Evolutionary conservation across 1,140 invertebrate genomes (phyloP).

Genomic region (Diachasmimorpha longicaudata): DNA sequence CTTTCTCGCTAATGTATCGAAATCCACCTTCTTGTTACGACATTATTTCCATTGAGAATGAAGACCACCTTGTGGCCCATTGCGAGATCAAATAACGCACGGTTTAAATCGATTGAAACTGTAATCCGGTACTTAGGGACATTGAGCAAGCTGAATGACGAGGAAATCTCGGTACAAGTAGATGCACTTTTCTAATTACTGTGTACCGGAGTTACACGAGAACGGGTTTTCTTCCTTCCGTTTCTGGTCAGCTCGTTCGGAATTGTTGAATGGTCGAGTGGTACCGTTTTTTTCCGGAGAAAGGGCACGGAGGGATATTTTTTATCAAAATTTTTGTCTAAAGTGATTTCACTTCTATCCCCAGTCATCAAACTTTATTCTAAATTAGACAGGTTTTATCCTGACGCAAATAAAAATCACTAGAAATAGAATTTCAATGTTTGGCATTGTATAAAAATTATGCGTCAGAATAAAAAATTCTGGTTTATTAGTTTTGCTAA

Average conservation of each 20-base stretch:
- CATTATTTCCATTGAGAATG: background rate
- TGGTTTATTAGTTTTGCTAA: too few relatives aligned
- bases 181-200: slow-evolving; percentile 17
- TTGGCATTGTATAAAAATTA: too few relatives aligned
- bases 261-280: too few relatives aligned
- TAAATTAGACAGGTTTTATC: too few relatives aligned
- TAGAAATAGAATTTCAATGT: too few relatives aligned
- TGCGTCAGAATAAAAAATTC: too few relatives aligned
- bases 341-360: too few relatives aligned
- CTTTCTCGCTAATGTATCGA: slow-evolving; percentile 2
- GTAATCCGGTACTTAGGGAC: background rate
- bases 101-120: background rate
- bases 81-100: background rate
- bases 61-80: background rate
- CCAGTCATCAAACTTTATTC: too few relatives aligned
- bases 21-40: slow-evolving; percentile 2
- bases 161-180: background rate
- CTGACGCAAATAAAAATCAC: too few relatives aligned
- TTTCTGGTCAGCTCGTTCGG: background rate
- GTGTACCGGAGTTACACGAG: slow-evolving; percentile 8
- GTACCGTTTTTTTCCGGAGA: background rate
- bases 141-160: background rate
- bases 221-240: slow-evolving; percentile 9
- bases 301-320: background rate
- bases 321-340: too few relatives aligned